Evolutionary conservation across 1,140 invertebrate genomes (phyloP).

Genomic region (Armadillidium nasatum): DNA sequence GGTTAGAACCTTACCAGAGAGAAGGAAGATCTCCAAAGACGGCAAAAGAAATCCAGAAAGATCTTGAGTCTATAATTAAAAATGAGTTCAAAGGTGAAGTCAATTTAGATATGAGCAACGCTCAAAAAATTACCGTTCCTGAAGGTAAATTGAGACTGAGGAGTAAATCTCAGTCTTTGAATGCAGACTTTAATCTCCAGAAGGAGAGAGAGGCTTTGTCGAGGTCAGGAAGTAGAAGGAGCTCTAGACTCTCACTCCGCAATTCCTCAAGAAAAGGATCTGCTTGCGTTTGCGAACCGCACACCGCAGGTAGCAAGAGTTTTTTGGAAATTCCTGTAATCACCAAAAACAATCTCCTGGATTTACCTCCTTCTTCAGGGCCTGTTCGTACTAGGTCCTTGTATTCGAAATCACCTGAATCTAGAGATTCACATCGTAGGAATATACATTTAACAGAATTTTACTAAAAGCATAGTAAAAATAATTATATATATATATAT

Average conservation of each 20-base stretch:
- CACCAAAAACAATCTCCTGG: not conserved
- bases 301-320: not conserved
- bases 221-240: not conserved
- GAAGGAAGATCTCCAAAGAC: not conserved
- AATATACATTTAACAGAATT: not conserved
- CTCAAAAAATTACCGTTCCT: not conserved
- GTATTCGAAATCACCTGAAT: not conserved
- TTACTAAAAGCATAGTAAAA: not conserved
- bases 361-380: not conserved
- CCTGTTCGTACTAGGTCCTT: not conserved
- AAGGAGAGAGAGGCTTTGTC: not conserved
- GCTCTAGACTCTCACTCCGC: not conserved
- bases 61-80: not conserved
- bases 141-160: not conserved
- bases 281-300: not conserved
- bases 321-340: not conserved
- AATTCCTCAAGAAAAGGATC: not conserved
- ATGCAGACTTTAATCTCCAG: not conserved
- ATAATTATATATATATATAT: too few species aligned
- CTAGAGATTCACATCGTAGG: not conserved
- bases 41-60: not conserved
- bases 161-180: not conserved
- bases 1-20: not conserved
- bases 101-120: not conserved
- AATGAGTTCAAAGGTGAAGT: constrained; percentile 4